A percentile compares a stretch with the other conserved stretches of the same genome.
Evolutionary conservation across 1,140 invertebrate species (phyloP).

Genomic region (Drosophila kepulauana): DNA sequence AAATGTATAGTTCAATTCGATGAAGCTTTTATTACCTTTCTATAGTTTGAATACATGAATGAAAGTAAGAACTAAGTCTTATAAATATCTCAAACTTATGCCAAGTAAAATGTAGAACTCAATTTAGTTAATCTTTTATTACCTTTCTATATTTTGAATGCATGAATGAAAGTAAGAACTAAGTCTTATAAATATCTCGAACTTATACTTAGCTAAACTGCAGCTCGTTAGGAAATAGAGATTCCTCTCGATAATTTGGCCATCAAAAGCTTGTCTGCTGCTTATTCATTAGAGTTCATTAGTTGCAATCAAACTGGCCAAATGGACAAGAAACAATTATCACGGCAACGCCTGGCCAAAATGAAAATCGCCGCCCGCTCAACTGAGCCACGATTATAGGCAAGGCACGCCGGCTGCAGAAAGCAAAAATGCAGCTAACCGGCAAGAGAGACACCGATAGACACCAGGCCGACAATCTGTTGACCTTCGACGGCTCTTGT

Average conservation of each 20-base stretch:
- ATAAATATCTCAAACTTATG: neutral
- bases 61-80: neutral
- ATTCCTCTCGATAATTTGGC: slow-evolving; percentile 13
- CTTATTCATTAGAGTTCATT: slow-evolving; percentile 79
- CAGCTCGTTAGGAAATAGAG: slow-evolving; percentile 13
- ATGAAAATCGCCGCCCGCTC: slow-evolving; percentile 44
- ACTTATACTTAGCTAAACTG: neutral
- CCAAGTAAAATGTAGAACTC: neutral
- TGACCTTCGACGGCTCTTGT: slow-evolving; percentile 77
- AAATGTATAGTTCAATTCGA: too few species aligned
- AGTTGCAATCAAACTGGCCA: slow-evolving; percentile 78
- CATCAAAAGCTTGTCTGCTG: slow-evolving; percentile 39
- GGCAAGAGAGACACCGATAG: slow-evolving; percentile 51
- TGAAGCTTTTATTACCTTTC: too few species aligned
- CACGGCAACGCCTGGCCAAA: slow-evolving; percentile 66
- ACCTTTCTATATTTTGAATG: too few species aligned
- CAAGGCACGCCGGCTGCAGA: slow-evolving; percentile 1
- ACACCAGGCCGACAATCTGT: slow-evolving; percentile 74
- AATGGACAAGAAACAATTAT: slow-evolving; percentile 83
- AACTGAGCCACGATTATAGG: slow-evolving; percentile 26
- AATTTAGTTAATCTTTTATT: too few species aligned
- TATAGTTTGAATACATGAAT: too few species aligned
- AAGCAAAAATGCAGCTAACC: slow-evolving; percentile 3
- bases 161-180: too few species aligned
- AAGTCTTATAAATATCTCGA: neutral